Conservation (phyloP, 2,113 vertebrate species). For the Notothenia rossii region DNA sequence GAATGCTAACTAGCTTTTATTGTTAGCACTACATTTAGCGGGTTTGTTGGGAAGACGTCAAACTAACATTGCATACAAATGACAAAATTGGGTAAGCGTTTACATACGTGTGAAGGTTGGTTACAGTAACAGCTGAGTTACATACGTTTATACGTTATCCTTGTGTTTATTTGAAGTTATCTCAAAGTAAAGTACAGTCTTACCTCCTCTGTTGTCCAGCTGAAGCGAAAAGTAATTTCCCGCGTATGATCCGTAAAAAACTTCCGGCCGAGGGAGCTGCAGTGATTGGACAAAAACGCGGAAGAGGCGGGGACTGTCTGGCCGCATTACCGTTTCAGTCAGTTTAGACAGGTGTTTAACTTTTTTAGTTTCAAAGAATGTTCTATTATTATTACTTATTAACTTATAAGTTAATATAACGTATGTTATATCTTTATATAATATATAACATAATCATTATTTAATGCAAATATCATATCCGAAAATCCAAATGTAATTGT, state of each 20-base stretch:
- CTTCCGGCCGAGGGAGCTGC: constrained; percentile 59
- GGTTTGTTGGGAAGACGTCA: neutral
- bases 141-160: neutral
- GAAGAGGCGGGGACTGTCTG: constrained; percentile 16
- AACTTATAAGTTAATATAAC: no score
- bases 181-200: neutral
- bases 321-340: no score
- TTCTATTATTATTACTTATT: no score
- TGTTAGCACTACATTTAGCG: constrained; percentile 37
- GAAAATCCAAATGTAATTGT: no score
- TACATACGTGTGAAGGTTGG: no score
- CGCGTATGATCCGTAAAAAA: constrained; percentile 70
- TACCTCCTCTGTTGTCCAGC: constrained; percentile 45
- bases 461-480: no score
- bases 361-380: no score
- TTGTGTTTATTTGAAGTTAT: neutral
- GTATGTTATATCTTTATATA: no score
- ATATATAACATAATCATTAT: no score
- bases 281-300: constrained; percentile 59
- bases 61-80: neutral
- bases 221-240: constrained; percentile 53
- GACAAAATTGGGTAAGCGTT: accelerated
- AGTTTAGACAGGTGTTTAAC: no score
- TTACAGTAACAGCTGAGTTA: neutral
- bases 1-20: constrained; percentile 21